Evolutionary conservation across 92 coral and sea anemone species (phyloP).

Genomic region (Actinernus sp.): DNA sequence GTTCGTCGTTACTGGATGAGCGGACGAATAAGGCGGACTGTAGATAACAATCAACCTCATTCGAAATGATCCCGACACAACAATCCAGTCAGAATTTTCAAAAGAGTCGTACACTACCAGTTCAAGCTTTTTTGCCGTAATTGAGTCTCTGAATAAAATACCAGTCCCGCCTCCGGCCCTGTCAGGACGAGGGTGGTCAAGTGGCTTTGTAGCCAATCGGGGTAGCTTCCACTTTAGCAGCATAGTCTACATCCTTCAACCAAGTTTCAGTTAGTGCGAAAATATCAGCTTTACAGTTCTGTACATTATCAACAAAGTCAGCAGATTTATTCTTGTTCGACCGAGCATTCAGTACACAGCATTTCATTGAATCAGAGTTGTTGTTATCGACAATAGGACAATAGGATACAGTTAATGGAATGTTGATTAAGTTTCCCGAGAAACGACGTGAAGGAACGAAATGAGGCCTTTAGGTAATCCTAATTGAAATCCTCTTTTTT

Average conservation of each 20-base stretch:
- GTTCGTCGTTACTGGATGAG: slow-evolving; percentile 9
- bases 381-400: slow-evolving; percentile 45
- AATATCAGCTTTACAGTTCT: background rate
- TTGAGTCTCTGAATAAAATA: slow-evolving; percentile 38
- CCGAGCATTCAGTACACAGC: slow-evolving; percentile 29
- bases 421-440: no score
- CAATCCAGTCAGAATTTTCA: slow-evolving; percentile 45
- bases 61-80: slow-evolving; percentile 42
- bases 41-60: slow-evolving; percentile 19
- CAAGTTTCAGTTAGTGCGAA: slow-evolving; percentile 23
- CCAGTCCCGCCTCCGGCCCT: slow-evolving; percentile 50
- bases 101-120: slow-evolving; percentile 17
- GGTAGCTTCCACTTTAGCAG: no score
- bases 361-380: slow-evolving; percentile 18
- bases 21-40: slow-evolving; percentile 32
- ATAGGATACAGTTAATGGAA: no score
- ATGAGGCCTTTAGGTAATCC: no score
- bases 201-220: no score
- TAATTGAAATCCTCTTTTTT: no score
- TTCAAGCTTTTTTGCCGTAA: slow-evolving; percentile 17
- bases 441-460: no score
- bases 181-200: no score
- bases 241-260: slow-evolving; percentile 16
- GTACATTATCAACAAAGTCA: background rate
- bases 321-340: slow-evolving; percentile 14